These are phyloP conservation scores for Ctenodactylus gundi DNA, from an alignment of 2,113 vertebrate species.

Conservation along the genomic window DNA sequence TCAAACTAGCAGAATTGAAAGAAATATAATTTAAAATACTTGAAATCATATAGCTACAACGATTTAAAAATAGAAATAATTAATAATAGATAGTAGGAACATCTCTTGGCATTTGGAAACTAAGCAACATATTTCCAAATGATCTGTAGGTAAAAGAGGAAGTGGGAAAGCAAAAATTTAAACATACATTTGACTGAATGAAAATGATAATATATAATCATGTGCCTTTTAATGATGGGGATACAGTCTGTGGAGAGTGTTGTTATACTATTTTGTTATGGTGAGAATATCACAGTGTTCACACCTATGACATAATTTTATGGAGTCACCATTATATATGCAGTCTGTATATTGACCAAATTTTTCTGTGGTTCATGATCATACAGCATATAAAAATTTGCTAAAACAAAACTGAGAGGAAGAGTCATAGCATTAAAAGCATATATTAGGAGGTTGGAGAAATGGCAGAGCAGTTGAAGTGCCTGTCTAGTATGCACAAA, in stretches of 20 bases:
- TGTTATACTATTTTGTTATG: not conserved
- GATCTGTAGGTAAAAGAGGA: not conserved
- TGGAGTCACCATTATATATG: not conserved
- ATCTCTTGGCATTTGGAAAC: not conserved
- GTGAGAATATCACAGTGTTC: not conserved
- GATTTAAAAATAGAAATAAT: not conserved
- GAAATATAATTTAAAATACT: not conserved
- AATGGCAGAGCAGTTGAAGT: not conserved
- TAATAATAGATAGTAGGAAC: not conserved
- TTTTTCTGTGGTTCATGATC: not conserved
- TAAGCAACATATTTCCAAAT: not conserved
- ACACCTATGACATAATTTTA: not conserved
- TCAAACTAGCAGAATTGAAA: not conserved
- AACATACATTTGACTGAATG: not conserved
- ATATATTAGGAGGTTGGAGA: not conserved
- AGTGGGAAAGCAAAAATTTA: not conserved
- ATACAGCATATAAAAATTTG: not conserved
- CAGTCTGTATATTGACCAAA: not conserved
- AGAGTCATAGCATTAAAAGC: not conserved
- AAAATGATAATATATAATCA: not conserved
- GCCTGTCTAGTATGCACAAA: too few relatives aligned
- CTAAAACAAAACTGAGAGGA: not conserved
- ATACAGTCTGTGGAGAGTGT: not conserved
- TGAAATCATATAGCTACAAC: not conserved
- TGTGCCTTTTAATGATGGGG: not conserved